Evolutionary conservation across 1,140 invertebrate species (phyloP).

Genomic region (Trachymyrmex septentrionalis): DNA sequence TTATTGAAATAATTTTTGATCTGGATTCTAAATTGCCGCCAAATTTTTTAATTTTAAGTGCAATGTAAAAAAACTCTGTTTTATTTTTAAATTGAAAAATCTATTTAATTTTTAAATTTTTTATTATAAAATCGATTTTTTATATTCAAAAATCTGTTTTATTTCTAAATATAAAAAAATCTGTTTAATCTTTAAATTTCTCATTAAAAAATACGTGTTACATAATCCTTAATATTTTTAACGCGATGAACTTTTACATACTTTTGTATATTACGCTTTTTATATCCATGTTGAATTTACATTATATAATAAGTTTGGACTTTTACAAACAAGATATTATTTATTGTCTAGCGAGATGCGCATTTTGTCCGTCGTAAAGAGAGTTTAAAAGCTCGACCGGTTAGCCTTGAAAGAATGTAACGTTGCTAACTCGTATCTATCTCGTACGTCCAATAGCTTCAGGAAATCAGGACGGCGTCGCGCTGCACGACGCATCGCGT

Average conservation of each 20-base stretch:
- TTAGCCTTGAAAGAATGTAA: not conserved
- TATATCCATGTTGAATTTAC: not conserved
- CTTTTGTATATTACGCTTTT: not conserved
- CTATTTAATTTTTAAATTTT: no score
- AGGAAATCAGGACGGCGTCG: slow-evolving; percentile 38
- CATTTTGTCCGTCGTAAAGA: not conserved
- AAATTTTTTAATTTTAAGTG: no score
- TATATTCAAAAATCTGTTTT: no score
- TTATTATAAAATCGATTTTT: no score
- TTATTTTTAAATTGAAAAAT: no score
- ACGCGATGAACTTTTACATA: not conserved
- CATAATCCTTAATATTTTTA: not conserved
- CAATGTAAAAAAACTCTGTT: no score
- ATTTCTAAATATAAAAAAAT: no score
- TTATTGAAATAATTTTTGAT: no score
- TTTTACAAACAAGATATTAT: not conserved
- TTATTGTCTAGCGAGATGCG: not conserved
- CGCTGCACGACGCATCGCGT: not conserved
- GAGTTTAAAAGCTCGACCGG: not conserved
- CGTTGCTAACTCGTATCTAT: slow-evolving; percentile 21
- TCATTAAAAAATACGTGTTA: no score
- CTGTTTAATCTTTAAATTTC: no score
- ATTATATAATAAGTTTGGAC: not conserved
- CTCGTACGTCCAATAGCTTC: not conserved
- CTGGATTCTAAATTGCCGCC: no score